phyloP scores from a whole-genome alignment of 2,113 vertebrate genomes.

The Grammomys surdaster region DNA sequence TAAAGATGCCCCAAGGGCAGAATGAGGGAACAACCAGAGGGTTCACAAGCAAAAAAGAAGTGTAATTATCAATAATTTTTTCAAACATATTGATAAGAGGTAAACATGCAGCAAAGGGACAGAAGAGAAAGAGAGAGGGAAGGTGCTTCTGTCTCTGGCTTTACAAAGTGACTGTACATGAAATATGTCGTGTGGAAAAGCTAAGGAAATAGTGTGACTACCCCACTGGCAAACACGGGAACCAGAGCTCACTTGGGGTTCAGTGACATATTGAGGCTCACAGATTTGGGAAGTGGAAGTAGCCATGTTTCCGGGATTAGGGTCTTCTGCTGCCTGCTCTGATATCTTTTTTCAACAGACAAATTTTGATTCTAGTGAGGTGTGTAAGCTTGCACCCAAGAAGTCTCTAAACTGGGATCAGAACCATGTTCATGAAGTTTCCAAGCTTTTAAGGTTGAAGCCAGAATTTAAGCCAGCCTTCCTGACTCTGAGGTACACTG shows the following conservation, averaged over 20 bases:
- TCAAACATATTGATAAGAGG: not conserved
- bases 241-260: not conserved
- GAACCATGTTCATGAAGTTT: not conserved
- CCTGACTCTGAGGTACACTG: not conserved
- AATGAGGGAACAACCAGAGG: not conserved
- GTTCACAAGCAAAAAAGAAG: not conserved
- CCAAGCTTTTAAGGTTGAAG: not conserved
- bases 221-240: not conserved
- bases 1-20: not conserved
- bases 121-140: not conserved
- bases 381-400: not conserved
- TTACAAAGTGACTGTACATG: not conserved
- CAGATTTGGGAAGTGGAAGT: not conserved
- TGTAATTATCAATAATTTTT: not conserved
- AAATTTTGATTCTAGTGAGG: accelerated
- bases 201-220: not conserved
- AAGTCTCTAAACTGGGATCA: not conserved
- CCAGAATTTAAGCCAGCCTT: not conserved
- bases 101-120: not conserved
- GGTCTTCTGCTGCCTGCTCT: not conserved
- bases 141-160: not conserved
- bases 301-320: accelerated
- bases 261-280: not conserved
- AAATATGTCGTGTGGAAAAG: not conserved
- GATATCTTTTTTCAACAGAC: not conserved